Evolutionary conservation across 2,113 vertebrate genomes (phyloP).

Genomic region (Cervus canadensis): DNA sequence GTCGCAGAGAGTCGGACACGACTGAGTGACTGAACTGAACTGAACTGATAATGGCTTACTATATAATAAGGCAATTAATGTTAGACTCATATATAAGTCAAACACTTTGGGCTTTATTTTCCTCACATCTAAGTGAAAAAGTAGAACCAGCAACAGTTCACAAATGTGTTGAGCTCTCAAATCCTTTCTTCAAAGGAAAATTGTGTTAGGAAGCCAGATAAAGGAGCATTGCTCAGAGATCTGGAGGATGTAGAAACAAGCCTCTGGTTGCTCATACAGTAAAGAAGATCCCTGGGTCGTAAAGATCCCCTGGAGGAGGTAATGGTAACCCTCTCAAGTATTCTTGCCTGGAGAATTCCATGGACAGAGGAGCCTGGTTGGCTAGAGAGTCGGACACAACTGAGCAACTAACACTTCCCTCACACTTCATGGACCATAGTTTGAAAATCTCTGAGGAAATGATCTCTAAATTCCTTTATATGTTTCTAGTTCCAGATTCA

Average conservation of each 20-base stretch:
- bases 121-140: neutral
- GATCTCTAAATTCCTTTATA: neutral
- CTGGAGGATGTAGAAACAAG: neutral
- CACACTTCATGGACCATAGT: neutral
- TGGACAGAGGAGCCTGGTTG: neutral
- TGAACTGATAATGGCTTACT: neutral
- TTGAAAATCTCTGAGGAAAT: slow-evolving; percentile 8
- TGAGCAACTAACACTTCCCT: neutral
- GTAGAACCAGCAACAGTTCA: neutral
- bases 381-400: neutral
- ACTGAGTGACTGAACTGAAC: too few relatives aligned
- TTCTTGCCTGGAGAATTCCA: neutral
- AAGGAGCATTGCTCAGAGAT: neutral
- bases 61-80: neutral
- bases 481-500: neutral
- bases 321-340: neutral
- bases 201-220: neutral
- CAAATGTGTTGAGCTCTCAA: neutral
- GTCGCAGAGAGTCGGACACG: too few relatives aligned
- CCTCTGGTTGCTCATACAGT: neutral
- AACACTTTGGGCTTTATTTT: neutral
- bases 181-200: neutral
- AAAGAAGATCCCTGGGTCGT: neutral
- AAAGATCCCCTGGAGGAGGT: neutral
- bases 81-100: neutral